Percentiles rank a stretch among this genome's conserved stretches.
Evolutionary conservation across 2,888 invertebrate genomes (phyloP).

Genomic region (Epistrophe eligans): DNA sequence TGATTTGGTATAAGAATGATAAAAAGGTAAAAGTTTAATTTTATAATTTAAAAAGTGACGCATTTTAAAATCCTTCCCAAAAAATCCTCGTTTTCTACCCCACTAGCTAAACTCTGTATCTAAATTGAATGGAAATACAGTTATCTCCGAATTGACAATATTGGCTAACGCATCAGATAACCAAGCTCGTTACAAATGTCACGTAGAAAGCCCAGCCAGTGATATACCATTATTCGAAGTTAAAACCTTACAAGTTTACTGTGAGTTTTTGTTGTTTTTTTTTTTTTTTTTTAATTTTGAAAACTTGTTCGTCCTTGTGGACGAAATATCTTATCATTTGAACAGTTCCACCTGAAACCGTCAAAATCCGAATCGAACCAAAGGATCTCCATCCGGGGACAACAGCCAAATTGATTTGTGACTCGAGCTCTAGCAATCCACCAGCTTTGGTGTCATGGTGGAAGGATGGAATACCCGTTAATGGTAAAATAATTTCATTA

Average conservation of each 20-base stretch:
- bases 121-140: constrained; percentile 80
- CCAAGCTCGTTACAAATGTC: constrained; percentile 82
- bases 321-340: not conserved
- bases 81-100: not conserved
- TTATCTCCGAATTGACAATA: constrained; percentile 80
- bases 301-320: not conserved
- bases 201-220: constrained; percentile 81
- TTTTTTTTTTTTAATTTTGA: not conserved
- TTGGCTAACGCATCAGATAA: constrained; percentile 82
- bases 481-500: constrained; percentile 77
- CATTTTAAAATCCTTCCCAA: not conserved
- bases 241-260: constrained; percentile 81
- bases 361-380: constrained; percentile 81
- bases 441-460: constrained; percentile 82
- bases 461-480: constrained; percentile 82
- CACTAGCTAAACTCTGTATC: constrained; percentile 79
- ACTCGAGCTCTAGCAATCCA: constrained; percentile 82
- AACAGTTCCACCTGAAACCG: constrained; percentile 82
- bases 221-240: constrained; percentile 81
- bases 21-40: constrained; percentile 77
- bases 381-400: constrained; percentile 81
- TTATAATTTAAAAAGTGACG: constrained; percentile 25
- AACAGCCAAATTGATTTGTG: constrained; percentile 81
- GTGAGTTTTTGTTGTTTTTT: constrained; percentile 77
- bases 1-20: constrained; percentile 82